Conservation (phyloP, 2,797 vertebrate genomes). For the Xenopus petersii region DNA sequence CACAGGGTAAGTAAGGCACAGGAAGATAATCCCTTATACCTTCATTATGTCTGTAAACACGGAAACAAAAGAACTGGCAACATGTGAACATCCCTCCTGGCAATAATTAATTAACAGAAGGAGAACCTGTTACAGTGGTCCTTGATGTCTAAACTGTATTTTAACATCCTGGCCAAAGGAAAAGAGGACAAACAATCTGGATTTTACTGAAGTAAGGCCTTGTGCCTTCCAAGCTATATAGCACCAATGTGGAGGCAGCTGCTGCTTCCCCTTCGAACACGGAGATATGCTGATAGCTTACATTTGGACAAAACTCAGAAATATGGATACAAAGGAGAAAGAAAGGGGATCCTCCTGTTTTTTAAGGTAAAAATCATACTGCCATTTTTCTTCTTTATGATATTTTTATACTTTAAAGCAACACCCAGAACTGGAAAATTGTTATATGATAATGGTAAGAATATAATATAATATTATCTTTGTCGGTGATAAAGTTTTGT, state of each 20-base stretch:
- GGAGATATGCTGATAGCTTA: constrained; percentile 64
- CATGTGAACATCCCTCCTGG: constrained; percentile 41
- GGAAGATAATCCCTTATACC: constrained; percentile 80
- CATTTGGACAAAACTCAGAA: constrained; percentile 63
- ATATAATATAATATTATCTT: too few relatives aligned
- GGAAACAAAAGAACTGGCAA: constrained; percentile 39
- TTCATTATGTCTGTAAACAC: constrained; percentile 62
- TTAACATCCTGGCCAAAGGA: constrained; percentile 48
- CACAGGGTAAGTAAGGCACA: constrained; percentile 75
- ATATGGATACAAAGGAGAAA: constrained; percentile 60
- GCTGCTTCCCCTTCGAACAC: constrained; percentile 66
- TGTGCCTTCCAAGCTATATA: constrained; percentile 39
- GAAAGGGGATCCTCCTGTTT: constrained; percentile 47
- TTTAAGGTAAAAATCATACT: constrained; percentile 67
- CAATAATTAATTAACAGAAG: constrained; percentile 25
- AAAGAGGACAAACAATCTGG: neutral
- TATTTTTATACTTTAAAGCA: too few relatives aligned
- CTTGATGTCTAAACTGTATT: constrained; percentile 45
- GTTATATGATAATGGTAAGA: too few relatives aligned
- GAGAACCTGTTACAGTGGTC: constrained; percentile 37
- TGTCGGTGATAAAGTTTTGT: too few relatives aligned
- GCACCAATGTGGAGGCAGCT: constrained; percentile 71
- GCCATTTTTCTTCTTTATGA: neutral
- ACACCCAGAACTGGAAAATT: too few relatives aligned
- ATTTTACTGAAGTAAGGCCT: constrained; percentile 21